Evolutionary conservation across 2,888 invertebrate species (phyloP).

Genomic region (Monoplex corrugatus): DNA sequence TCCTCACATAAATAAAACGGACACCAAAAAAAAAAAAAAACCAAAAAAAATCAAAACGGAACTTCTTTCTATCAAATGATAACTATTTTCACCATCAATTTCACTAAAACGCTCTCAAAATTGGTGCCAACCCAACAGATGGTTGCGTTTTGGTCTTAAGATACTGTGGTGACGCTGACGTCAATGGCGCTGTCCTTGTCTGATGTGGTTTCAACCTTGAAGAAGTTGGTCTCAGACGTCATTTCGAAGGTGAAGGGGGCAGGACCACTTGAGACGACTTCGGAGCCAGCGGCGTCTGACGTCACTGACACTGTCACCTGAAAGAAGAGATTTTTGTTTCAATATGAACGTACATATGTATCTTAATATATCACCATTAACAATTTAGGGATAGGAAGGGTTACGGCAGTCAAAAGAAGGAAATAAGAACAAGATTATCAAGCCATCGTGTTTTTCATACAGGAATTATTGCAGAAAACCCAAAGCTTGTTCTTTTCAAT

Average conservation of each 20-base stretch:
- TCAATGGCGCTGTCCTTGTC: neutral
- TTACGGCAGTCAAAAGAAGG: neutral
- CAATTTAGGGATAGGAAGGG: neutral
- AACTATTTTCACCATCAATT: neutral
- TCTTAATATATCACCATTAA: too few species aligned
- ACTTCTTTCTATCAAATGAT: neutral
- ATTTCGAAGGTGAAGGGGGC: neutral
- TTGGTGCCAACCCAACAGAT: neutral
- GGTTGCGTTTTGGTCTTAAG: neutral
- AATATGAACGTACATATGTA: too few species aligned
- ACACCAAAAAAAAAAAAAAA: neutral
- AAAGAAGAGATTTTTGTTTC: too few species aligned
- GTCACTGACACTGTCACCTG: conserved; percentile 32
- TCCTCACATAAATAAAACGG: too few species aligned
- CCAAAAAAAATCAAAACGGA: neutral
- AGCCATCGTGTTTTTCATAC: too few species aligned
- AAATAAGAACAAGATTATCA: neutral
- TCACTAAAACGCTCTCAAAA: neutral
- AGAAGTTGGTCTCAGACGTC: neutral
- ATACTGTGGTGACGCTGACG: neutral
- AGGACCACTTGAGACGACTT: neutral
- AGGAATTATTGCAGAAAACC: too few species aligned
- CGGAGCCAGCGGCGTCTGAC: neutral
- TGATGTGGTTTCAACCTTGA: neutral
- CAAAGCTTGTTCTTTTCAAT: too few species aligned